Base-by-base conservation (phyloP, 2,888 invertebrate genomes). In the Apocheima hispidaria region DNA sequence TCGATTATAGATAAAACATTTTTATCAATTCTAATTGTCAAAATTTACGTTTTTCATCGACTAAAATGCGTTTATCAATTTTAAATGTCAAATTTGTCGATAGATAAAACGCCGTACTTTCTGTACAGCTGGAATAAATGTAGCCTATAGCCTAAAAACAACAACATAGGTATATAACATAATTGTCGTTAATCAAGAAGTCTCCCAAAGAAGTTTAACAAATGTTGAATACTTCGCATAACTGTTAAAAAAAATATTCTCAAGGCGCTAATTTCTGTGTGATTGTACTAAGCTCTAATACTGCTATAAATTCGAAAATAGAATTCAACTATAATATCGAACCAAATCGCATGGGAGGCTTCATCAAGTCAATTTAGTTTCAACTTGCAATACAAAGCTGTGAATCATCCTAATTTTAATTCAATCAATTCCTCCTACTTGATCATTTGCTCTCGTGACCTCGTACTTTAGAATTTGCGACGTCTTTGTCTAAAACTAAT, bases 361-460 rank as follows among this genome's bases (percentile, higher is more conserved):
- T 58, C 74, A 70, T 65, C 50, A 59, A 60, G 64, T 54, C 26
- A 60, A 65, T 63, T 72, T 28, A 56, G 62, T 70, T 69, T 69
- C 66, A 72, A 70, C 71, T 67, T 36, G 49, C 72, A 70, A 69
- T 69, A 52, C 63, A 70, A 74, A 73, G 65, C 70, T 71, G 78
- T 81, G 81, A 84, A 75, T 85, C 84, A 65, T 61, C 78, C 74
- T 68, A 74, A 70, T 77, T 78, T 79, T 71, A 79, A 62, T 62
- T 38, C 38, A 52, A 46, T 38, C 30, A 10, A 28, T 40, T 52
- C 50, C 52, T 57, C 48, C 28, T 48, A 57, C 56, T 30, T 40
- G 38, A 51, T 64, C 74, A 66, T 75, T 77, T 77, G 86, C 77
- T 81, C 87, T 73, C 85, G 80, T 86, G 79, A 87, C 86, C 87